phyloP scores from a whole-genome alignment of 2,888 invertebrate species.

The Drosophila prostipennis region DNA sequence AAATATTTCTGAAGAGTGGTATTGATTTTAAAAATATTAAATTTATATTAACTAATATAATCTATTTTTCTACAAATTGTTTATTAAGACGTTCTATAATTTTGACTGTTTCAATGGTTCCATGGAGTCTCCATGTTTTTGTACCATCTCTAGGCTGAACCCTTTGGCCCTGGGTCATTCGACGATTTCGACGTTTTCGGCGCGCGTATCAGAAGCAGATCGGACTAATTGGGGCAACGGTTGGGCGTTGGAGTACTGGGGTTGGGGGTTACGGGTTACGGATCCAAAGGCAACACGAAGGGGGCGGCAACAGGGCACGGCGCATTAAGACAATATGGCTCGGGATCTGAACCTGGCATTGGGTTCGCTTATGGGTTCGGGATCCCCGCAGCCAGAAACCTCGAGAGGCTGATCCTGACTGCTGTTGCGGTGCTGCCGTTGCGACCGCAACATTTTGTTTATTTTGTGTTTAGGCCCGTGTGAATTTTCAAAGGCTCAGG shows the following conservation, averaged over 20 bases:
- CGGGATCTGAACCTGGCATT: constrained; percentile 11
- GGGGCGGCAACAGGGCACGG: constrained; percentile 58
- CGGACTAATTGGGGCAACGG: constrained; percentile 83
- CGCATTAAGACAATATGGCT: constrained; percentile 77
- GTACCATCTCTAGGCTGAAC: constrained; percentile 28
- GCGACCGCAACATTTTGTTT: constrained; percentile 75
- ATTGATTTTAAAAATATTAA: too few species aligned
- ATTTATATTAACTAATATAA: too few species aligned
- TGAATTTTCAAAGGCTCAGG: constrained; percentile 81
- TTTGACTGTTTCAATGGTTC: too few species aligned
- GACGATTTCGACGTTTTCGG: constrained; percentile 56
- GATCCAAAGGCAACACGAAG: constrained; percentile 12
- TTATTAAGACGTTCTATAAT: too few species aligned
- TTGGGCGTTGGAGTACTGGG: constrained; percentile 40
- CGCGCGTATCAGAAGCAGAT: constrained; percentile 84
- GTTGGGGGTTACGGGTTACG: constrained; percentile 15
- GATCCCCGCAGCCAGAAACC: background rate
- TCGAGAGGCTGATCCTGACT: constrained; percentile 49
- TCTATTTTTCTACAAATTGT: too few species aligned
- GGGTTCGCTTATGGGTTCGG: constrained; percentile 1
- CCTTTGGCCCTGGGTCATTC: constrained; percentile 41
- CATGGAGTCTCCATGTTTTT: background rate
- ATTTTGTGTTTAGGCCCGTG: constrained; percentile 81
- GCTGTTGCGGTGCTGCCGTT: constrained; percentile 35
- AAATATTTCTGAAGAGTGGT: too few species aligned